Percentiles rank a stretch among this genome's conserved stretches.
Conservation (phyloP, 2,797 vertebrate genomes). For the Scolopax bukidnonensis region DNA sequence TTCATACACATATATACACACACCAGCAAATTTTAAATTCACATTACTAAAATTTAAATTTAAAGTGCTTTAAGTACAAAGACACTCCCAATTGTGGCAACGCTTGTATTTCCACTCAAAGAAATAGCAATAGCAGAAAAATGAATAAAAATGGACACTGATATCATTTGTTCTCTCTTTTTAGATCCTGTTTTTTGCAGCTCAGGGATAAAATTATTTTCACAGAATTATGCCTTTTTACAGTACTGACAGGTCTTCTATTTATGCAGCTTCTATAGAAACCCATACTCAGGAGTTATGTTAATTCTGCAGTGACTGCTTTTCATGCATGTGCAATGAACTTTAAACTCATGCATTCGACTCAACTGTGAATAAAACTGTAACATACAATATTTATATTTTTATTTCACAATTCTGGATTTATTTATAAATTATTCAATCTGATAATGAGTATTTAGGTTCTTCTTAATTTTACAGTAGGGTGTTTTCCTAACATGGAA, state of each 20-base stretch:
- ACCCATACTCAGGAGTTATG: neutral
- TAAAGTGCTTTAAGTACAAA: neutral
- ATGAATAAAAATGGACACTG: neutral
- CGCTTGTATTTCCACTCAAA: neutral
- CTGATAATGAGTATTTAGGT: neutral
- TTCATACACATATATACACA: neutral
- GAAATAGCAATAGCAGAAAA: neutral
- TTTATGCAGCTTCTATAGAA: conserved; percentile 25
- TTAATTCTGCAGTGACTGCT: neutral
- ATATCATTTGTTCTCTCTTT: neutral
- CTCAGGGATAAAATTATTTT: neutral
- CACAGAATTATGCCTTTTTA: neutral
- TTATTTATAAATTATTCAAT: neutral
- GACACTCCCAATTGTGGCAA: neutral
- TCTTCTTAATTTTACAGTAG: neutral
- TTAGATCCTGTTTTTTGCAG: neutral
- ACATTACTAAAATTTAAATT: neutral
- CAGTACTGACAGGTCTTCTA: neutral
- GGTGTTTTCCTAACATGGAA: neutral
- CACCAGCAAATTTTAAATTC: neutral
- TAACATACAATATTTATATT: neutral
- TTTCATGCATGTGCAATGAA: neutral
- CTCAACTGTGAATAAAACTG: neutral
- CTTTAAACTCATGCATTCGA: neutral
- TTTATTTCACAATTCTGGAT: neutral